Evolutionary conservation across 2,113 vertebrate species (phyloP).

Genomic region (Ciconia boyciana): DNA sequence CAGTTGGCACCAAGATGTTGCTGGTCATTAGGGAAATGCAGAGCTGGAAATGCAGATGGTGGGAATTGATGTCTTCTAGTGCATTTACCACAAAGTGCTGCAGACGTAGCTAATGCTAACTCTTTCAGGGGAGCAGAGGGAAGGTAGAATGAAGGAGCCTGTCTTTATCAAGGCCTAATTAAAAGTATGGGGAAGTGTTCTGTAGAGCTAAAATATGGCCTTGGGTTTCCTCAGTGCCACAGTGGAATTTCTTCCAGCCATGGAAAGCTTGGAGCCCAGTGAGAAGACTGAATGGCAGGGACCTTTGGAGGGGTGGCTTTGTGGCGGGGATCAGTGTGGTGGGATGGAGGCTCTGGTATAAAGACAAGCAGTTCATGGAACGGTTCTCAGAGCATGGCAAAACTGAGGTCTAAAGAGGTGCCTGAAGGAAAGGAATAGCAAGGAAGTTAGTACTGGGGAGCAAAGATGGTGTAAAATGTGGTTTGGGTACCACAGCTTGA

Average conservation of each 20-base stretch:
- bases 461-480: neutral
- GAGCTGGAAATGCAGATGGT: neutral
- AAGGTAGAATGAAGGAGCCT: neutral
- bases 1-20: neutral
- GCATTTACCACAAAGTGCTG: neutral
- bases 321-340: neutral
- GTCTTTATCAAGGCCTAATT: neutral
- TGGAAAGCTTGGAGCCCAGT: neutral
- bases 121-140: neutral
- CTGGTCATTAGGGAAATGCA: neutral
- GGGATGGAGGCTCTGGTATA: neutral
- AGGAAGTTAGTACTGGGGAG: neutral
- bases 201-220: neutral
- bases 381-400: neutral
- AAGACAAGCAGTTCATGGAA: neutral
- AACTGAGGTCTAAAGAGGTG: neutral
- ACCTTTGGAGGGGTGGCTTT: neutral
- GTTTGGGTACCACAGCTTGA: neutral
- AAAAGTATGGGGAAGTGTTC: neutral
- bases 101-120: neutral
- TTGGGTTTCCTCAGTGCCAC: neutral
- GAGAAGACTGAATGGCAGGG: neutral
- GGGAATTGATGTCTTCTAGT: neutral
- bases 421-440: neutral
- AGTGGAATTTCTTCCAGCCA: neutral